Conservation (phyloP, 2,888 invertebrate species). For the Azorinus chamasolen region DNA sequence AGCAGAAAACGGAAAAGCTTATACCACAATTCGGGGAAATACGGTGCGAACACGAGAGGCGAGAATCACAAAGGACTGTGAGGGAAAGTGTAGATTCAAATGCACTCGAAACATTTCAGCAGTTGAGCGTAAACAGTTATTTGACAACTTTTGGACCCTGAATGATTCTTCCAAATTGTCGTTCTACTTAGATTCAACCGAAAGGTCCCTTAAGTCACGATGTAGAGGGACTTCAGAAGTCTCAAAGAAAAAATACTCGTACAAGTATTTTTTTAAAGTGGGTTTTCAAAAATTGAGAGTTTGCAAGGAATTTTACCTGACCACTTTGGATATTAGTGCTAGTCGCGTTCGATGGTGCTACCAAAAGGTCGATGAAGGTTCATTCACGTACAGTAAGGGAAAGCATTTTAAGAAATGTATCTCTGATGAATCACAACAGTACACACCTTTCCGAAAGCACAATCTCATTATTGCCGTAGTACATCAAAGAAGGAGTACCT, state of each 20-base stretch:
- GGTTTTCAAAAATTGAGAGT: slow-evolving; percentile 27
- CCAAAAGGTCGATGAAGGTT: not conserved
- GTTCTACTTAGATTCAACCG: slow-evolving; percentile 36
- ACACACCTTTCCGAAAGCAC: slow-evolving; percentile 32
- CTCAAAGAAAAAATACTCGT: slow-evolving; percentile 18
- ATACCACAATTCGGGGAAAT: slow-evolving; percentile 10
- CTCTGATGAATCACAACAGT: slow-evolving; percentile 5
- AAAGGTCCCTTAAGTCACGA: slow-evolving; percentile 19
- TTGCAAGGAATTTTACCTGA: slow-evolving; percentile 43
- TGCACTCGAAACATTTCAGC: slow-evolving; percentile 19
- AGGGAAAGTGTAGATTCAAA: slow-evolving; percentile 36
- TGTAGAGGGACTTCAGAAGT: slow-evolving; percentile 10
- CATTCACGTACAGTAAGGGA: slow-evolving; percentile 14
- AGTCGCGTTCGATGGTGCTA: slow-evolving; percentile 29
- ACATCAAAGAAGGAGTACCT: slow-evolving; percentile 32
- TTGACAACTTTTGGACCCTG: slow-evolving; percentile 41
- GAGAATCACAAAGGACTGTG: slow-evolving; percentile 33
- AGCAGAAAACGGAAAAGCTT: slow-evolving; percentile 26
- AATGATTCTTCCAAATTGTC: slow-evolving; percentile 34
- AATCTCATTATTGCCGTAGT: slow-evolving; percentile 37
- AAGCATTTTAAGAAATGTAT: slow-evolving; percentile 9
- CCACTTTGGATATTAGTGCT: slow-evolving; percentile 44
- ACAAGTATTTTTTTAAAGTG: slow-evolving; percentile 22
- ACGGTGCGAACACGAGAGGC: slow-evolving; percentile 18
- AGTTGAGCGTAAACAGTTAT: slow-evolving; percentile 22